Evolutionary conservation across 2,797 vertebrate species (phyloP).

Genomic region (Labroides dimidiatus): DNA sequence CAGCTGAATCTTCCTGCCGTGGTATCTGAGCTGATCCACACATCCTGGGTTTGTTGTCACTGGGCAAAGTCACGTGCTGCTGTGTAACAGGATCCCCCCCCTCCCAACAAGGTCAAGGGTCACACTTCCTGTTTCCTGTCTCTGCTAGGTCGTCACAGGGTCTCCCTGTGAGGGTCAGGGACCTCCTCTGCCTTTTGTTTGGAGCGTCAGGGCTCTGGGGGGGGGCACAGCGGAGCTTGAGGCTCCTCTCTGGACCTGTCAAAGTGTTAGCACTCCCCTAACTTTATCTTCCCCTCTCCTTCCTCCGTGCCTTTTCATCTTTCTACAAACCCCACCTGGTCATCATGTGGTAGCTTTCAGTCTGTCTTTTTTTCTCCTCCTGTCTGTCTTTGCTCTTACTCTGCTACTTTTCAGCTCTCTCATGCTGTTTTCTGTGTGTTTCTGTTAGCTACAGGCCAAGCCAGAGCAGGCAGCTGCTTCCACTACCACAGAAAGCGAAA

Average conservation of each 20-base stretch:
- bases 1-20: slow-evolving; percentile 54
- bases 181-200: slow-evolving; percentile 80
- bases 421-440: too few species aligned
- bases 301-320: slow-evolving; percentile 32
- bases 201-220: slow-evolving; percentile 33
- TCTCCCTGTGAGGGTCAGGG: slow-evolving; percentile 77
- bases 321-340: slow-evolving; percentile 10
- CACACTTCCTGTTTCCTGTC: slow-evolving; percentile 87
- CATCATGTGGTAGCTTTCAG: not conserved
- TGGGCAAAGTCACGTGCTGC: slow-evolving; percentile 59
- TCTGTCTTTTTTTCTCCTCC: too few species aligned
- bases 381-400: not conserved
- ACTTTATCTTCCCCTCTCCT: slow-evolving; percentile 38
- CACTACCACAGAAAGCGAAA: not conserved
- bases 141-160: slow-evolving; percentile 82
- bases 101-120: slow-evolving; percentile 76
- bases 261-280: slow-evolving; percentile 48
- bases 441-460: not conserved
- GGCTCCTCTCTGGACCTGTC: slow-evolving; percentile 64
- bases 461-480: slow-evolving; percentile 3
- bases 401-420: slow-evolving; percentile 5
- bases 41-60: slow-evolving; percentile 65
- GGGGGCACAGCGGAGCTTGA: slow-evolving; percentile 37
- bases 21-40: slow-evolving; percentile 38
- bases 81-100: slow-evolving; percentile 64